These are phyloP conservation scores for Coptotermes formosanus DNA, from an alignment of 1,140 invertebrate species.

Conservation along the genomic window DNA sequence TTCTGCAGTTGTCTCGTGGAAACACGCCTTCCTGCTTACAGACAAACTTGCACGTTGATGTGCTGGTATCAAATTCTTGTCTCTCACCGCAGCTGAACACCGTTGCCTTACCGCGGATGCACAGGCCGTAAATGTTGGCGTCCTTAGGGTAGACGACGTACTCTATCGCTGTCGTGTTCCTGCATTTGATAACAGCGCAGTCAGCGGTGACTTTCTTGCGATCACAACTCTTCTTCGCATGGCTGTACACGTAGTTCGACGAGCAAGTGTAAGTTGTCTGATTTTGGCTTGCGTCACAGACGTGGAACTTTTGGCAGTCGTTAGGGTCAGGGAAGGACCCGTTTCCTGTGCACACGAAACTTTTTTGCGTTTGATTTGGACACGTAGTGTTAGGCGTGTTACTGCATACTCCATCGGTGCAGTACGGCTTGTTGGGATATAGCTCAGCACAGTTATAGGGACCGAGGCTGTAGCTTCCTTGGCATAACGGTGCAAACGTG, in stretches of 20 bases:
- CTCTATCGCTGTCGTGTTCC: not conserved
- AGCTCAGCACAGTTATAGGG: not conserved
- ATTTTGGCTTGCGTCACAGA: not conserved
- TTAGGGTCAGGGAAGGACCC: not conserved
- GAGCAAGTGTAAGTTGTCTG: not conserved
- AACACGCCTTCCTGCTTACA: not conserved
- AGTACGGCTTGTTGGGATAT: not conserved
- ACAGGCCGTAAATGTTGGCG: not conserved
- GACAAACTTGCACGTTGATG: not conserved
- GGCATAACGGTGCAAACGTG: not conserved
- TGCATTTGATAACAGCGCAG: not conserved
- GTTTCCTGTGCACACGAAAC: not conserved
- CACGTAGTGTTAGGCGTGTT: not conserved
- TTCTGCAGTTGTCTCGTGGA: not conserved
- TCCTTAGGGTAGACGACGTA: not conserved
- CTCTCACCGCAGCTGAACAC: not conserved
- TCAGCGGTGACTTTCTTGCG: not conserved
- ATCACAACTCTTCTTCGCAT: not conserved
- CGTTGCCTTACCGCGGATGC: not conserved
- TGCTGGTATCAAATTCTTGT: not conserved
- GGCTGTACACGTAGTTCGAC: not conserved
- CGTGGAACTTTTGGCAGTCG: not conserved
- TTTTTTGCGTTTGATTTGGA: not conserved
- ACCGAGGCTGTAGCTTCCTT: no score
- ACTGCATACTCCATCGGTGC: not conserved